Evolutionary conservation across 2,888 invertebrate species (phyloP).

Genomic region (Corythucha ciliata): DNA sequence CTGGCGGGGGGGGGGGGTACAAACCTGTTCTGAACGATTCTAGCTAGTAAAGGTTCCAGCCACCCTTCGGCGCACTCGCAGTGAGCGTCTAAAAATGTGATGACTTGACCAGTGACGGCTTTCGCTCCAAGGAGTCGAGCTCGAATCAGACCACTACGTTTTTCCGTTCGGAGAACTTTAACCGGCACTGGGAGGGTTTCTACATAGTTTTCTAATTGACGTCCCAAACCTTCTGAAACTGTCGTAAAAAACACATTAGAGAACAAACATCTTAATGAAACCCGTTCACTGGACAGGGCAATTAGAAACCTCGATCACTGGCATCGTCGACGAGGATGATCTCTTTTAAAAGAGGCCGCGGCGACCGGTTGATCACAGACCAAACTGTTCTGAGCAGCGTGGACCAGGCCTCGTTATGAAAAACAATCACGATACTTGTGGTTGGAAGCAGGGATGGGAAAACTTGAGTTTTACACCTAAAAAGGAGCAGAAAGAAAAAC

Average conservation of each 20-base stretch:
- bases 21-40: conserved; percentile 83
- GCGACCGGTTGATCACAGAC: conserved; percentile 94
- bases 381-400: conserved; percentile 91
- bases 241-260: neutral
- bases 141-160: conserved; percentile 89
- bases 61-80: conserved; percentile 99
- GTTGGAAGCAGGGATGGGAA: conserved; percentile 75
- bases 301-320: conserved; percentile 71
- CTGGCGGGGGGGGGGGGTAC: no score
- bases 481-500: conserved; percentile 33
- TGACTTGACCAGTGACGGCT: conserved; percentile 81
- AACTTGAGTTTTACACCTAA: conserved; percentile 67
- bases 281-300: neutral
- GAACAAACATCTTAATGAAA: neutral
- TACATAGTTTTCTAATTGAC: conserved; percentile 81
- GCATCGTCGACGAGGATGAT: conserved; percentile 97
- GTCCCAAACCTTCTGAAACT: conserved; percentile 70
- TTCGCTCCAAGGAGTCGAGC: conserved; percentile 90
- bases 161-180: conserved; percentile 77
- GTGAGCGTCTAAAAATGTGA: conserved; percentile 96
- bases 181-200: conserved; percentile 76
- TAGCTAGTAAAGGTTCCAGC: conserved; percentile 86
- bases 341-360: conserved; percentile 75
- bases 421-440: conserved; percentile 95
- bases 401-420: conserved; percentile 99